Evolutionary conservation across 2,888 invertebrate species (phyloP).

Genomic region (Onthophagus sagittarius): DNA sequence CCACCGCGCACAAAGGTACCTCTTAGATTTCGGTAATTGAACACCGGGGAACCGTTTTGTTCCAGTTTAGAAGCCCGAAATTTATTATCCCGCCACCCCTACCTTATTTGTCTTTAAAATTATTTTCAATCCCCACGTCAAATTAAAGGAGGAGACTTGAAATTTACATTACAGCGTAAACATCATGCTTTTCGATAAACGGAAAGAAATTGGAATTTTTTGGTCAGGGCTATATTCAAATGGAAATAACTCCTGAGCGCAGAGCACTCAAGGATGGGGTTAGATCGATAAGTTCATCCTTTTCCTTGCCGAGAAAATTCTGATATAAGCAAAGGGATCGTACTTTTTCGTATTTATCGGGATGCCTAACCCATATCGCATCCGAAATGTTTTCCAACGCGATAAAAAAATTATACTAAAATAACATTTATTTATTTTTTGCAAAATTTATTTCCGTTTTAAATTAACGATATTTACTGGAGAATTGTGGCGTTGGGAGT

Average conservation of each 20-base stretch:
- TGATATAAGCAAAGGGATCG: background rate
- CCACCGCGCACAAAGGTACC: background rate
- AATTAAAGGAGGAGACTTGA: background rate
- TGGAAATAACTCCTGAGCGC: background rate
- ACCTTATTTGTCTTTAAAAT: background rate
- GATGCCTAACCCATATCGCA: background rate
- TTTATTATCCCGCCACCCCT: background rate
- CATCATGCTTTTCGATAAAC: background rate
- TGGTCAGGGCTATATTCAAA: background rate
- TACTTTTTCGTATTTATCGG: background rate
- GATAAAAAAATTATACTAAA: background rate
- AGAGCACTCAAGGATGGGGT: background rate
- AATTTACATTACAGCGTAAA: background rate
- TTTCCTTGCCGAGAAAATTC: background rate
- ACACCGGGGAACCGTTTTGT: background rate
- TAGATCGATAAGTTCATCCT: background rate
- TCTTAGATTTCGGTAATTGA: background rate
- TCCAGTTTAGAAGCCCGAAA: background rate
- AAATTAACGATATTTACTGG: background rate
- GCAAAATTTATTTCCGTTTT: background rate
- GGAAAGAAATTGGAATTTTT: background rate
- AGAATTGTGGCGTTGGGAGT: background rate
- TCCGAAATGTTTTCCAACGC: background rate
- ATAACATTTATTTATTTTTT: background rate
- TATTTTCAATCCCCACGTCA: no score